These are phyloP conservation scores for Ceyx margarethae DNA, from an alignment of 2,113 vertebrate species.

Conservation along the genomic window DNA sequence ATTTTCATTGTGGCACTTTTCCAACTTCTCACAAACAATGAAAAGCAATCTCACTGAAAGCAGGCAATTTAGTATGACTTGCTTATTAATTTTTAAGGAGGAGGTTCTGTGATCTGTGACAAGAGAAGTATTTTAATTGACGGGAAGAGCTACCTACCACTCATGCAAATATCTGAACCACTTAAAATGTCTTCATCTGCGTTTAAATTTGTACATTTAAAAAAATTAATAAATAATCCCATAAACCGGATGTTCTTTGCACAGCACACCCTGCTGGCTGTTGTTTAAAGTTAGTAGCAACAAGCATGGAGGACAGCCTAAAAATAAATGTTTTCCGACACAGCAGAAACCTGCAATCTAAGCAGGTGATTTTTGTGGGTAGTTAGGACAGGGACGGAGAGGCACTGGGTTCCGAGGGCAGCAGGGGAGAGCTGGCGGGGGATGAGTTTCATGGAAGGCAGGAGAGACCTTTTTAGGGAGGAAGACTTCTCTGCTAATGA, in stretches of 20 bases:
- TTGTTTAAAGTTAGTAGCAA: neutral
- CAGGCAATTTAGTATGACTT: neutral
- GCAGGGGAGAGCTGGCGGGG: neutral
- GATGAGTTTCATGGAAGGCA: neutral
- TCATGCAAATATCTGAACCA: neutral
- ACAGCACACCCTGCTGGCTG: slow-evolving; percentile 55
- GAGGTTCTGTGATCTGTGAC: neutral
- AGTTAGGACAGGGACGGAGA: neutral
- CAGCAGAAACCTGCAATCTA: neutral
- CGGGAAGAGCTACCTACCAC: neutral
- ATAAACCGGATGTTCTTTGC: neutral
- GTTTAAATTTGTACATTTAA: neutral
- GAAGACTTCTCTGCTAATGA: neutral
- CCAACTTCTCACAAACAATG: neutral
- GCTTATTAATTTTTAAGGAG: slow-evolving; percentile 15
- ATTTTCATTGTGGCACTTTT: neutral
- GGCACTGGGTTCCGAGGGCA: neutral
- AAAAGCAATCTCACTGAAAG: neutral
- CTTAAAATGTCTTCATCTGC: slow-evolving; percentile 16
- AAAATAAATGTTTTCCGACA: neutral
- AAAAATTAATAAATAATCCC: neutral
- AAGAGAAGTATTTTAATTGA: neutral
- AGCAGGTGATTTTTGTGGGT: neutral
- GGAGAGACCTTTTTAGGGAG: neutral
- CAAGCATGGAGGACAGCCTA: neutral